Base-by-base conservation (phyloP, 2,113 vertebrate genomes). In the Gila orcuttii region DNA sequence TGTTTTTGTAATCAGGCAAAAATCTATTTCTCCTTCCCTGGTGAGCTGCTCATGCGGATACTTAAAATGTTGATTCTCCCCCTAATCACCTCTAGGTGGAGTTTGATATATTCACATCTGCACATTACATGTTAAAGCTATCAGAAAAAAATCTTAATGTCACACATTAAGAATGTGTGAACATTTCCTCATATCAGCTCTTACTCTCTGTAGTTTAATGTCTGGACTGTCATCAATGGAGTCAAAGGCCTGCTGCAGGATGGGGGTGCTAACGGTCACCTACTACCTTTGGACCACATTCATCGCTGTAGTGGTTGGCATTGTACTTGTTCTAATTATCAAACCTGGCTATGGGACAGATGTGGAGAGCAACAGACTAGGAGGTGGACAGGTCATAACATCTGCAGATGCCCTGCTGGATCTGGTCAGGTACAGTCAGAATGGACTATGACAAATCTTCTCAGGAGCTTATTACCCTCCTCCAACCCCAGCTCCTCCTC, bases 221-320 rank as follows among this genome's bases (percentile, higher is more conserved):
- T 97, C 97, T 0, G 96, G 97, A 0, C 86, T 97, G 87, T 96
- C 97, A 15, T 96, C 96, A 0, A 96, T 97, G 96, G 97, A 97
- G 90, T 96, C 96, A 0, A 96, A 93, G 76, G 95, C 95, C 17
- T 97, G 96, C 0, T 96, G 96, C 71, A 91, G 95, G 79, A 96
- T 97, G 95, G 97, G 97, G 0, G 82, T 97, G 76, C 94, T 97
- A 84, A 97, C 96, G 0, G 94, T 97, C 89, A 97, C 96, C 28
- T 97, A 97, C 87, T 97, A 97, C 90, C 94, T 97, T 50, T 97
- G 96, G 96, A 97, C 97, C 82, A 97, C 97, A 42, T 97, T 97
- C 92, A 91, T 97, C 19, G 97, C 97, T 0, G 97, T 97, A 68
- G 93, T 96, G 0, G 91, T 96, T 0, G 96, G 97, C 57, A 97